These are phyloP conservation scores for Magallana gigas DNA, from an alignment of 1,140 invertebrate species.

Conservation along the genomic window DNA sequence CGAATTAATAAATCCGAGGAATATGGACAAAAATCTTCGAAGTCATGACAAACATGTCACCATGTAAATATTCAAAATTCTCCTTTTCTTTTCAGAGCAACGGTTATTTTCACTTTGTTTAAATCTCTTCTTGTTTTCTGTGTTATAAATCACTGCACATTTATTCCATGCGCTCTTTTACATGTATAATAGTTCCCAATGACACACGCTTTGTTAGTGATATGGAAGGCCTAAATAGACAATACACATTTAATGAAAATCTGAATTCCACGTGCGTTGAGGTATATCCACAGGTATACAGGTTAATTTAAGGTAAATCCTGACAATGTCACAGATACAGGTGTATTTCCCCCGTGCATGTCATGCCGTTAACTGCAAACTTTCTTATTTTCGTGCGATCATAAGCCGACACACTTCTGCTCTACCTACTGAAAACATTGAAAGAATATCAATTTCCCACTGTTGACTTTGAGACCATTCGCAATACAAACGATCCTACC, in stretches of 20 bases:
- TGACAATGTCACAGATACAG: neutral
- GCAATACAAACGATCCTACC: conserved; percentile 19
- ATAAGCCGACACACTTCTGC: conserved; percentile 20
- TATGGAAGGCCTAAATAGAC: neutral
- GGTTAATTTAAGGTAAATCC: conserved; percentile 10
- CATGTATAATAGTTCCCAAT: neutral
- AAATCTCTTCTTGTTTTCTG: no score
- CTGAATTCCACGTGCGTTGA: neutral
- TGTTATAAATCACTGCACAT: neutral
- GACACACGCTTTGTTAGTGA: conserved; percentile 15
- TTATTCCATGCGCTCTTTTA: conserved; percentile 1
- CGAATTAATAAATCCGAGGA: conserved; percentile 5
- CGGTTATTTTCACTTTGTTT: neutral
- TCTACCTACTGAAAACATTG: conserved; percentile 24
- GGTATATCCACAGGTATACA: neutral
- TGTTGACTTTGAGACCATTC: conserved; percentile 23
- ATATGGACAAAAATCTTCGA: conserved; percentile 3
- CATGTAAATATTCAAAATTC: neutral
- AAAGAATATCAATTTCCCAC: conserved; percentile 35
- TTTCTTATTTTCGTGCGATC: conserved; percentile 28
- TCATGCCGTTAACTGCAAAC: conserved; percentile 10
- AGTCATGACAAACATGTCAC: conserved; percentile 20
- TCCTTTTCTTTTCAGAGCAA: neutral
- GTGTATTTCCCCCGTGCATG: neutral
- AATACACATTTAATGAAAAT: conserved; percentile 13